Percentiles rank a stretch among this genome's conserved stretches.
Evolutionary conservation across 2,888 invertebrate species (phyloP).

Genomic region (Coremacera marginata): DNA sequence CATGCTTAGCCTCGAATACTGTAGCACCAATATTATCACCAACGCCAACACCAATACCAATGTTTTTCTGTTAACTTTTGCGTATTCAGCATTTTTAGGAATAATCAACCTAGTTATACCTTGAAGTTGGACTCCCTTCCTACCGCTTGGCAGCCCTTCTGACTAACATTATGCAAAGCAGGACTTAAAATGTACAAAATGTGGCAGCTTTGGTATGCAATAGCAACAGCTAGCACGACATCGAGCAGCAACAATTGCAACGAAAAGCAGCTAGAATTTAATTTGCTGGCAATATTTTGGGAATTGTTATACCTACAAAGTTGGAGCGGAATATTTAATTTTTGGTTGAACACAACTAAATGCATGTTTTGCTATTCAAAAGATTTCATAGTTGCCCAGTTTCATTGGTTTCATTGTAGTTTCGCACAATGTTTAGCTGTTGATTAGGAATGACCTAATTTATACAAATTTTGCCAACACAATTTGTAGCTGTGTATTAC

Average conservation of each 20-base stretch:
- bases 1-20: too few relatives aligned
- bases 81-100: slow-evolving; percentile 19
- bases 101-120: slow-evolving; percentile 31
- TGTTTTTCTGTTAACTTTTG: background rate
- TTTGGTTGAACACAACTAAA: too few relatives aligned
- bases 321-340: too few relatives aligned
- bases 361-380: too few relatives aligned
- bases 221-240: background rate
- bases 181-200: slow-evolving; percentile 2
- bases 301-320: too few relatives aligned
- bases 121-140: background rate
- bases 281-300: background rate
- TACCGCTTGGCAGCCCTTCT: background rate
- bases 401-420: too few relatives aligned
- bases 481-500: too few relatives aligned
- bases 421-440: too few relatives aligned
- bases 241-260: background rate
- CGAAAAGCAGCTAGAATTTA: background rate
- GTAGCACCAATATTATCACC: background rate
- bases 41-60: background rate
- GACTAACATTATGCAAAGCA: background rate
- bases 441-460: too few relatives aligned
- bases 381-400: too few relatives aligned
- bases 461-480: too few relatives aligned
- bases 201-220: slow-evolving; percentile 20